Conservation (phyloP, 2,113 vertebrate species). For the Spizaetus ornatus region DNA sequence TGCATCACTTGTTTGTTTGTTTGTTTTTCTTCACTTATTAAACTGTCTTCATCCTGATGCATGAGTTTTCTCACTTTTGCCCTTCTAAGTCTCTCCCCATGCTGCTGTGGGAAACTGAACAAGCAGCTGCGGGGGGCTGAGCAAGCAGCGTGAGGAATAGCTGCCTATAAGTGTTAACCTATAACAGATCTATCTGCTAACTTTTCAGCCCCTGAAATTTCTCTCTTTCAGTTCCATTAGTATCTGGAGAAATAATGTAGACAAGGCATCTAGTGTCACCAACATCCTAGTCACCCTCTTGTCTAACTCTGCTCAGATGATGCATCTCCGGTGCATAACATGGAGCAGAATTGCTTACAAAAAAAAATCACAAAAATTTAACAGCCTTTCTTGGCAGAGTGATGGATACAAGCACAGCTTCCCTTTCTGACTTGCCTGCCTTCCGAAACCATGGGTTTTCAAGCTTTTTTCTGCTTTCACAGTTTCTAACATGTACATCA, state of each 20-base stretch:
- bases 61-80: not conserved
- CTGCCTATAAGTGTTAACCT: not conserved
- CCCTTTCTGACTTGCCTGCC: not conserved
- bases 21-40: not conserved
- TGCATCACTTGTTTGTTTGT: not conserved
- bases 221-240: not conserved
- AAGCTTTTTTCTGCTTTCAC: not conserved
- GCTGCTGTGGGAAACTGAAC: not conserved
- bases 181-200: not conserved
- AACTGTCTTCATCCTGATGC: not conserved
- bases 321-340: not conserved
- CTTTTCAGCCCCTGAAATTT: not conserved
- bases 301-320: not conserved
- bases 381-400: not conserved
- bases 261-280: not conserved
- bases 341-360: not conserved
- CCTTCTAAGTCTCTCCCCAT: not conserved
- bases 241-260: not conserved
- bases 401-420: not conserved
- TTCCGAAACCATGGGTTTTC: not conserved
- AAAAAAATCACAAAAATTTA: not conserved
- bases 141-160: not conserved
- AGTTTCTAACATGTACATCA: not conserved
- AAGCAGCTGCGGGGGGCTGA: rapidly evolving
- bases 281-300: not conserved